Percentiles rank a stretch among this genome's conserved stretches.
Evolutionary conservation across 2,113 vertebrate genomes (phyloP).

Genomic region (Ceyx margarethae): DNA sequence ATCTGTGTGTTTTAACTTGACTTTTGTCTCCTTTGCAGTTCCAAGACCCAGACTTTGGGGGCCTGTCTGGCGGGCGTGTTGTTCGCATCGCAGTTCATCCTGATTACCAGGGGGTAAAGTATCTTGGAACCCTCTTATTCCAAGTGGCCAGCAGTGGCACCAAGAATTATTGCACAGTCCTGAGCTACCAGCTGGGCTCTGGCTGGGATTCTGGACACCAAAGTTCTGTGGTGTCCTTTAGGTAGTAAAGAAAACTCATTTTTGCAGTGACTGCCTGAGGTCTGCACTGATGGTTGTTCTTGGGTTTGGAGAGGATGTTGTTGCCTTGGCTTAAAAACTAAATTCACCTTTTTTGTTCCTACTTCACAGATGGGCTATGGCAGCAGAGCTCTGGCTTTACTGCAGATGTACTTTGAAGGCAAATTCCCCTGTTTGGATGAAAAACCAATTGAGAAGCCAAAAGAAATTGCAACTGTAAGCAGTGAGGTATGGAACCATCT

Average conservation of each 20-base stretch:
- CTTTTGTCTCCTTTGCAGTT: constrained; percentile 77
- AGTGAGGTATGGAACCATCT: constrained; percentile 81
- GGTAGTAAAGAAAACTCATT: rapidly evolving
- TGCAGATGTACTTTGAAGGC: constrained; percentile 96
- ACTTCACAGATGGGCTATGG: constrained; percentile 93
- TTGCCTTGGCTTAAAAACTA: neutral
- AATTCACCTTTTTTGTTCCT: neutral
- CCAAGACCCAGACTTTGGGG: constrained; percentile 92
- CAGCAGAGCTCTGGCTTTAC: constrained; percentile 85
- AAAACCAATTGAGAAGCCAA: constrained; percentile 62
- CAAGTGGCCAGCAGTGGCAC: neutral
- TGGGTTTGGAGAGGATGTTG: neutral
- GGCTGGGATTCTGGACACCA: neutral
- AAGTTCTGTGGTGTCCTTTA: neutral
- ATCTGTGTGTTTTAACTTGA: neutral
- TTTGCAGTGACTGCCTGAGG: neutral
- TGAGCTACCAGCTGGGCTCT: neutral
- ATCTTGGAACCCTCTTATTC: neutral
- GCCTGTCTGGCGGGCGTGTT: constrained; percentile 90
- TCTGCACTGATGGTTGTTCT: neutral
- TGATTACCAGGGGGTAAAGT: constrained; percentile 94
- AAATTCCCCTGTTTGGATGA: constrained; percentile 90
- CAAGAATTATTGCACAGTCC: neutral
- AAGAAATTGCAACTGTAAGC: constrained; percentile 85
- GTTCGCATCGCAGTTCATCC: constrained; percentile 96